Base-by-base conservation (phyloP, 2,888 invertebrate genomes). In the Pristionchus arcanus region DNA sequence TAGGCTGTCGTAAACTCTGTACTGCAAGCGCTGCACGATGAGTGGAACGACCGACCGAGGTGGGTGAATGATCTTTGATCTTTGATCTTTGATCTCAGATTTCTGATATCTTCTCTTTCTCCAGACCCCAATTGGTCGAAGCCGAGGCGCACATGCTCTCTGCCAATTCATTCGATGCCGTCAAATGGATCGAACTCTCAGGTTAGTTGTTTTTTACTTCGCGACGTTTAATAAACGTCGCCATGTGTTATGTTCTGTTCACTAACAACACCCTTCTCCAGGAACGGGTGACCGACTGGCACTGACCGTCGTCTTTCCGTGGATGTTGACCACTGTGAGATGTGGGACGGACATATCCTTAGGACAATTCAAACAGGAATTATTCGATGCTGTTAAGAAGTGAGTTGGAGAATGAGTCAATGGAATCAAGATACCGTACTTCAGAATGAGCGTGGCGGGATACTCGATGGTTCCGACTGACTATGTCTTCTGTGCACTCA, bases 311-410 rank as follows among this genome's bases (percentile, higher is more conserved):
- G 89, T 91, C 16, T 91, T 92, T 63, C 92, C 92, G 4, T 92
- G 92, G 92, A 92, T 92, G 81, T 34, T 91, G n/a, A 91, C 92
- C 19, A 91, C 92, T 28, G 91, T 93, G 21, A 90, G 91, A 89
- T 90, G 90, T 31, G 90, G 90, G 11, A 42, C 91, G 28, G 91
- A 91, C 16, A 87, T 92, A 21, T 91, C 92, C 25, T 74, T 94
- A 13, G 90, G 87, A 19, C 91, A 91, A 4, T 90, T 94, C 89
- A 94, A 94, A 84, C 90, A 91, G 59, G 90, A 92, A 74, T 84
- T 93, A 2, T 94, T 94, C 86, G 90, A 91, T 16, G 89, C 91
- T 77, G 90, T 93, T 9, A 91, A 90, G 85, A 91, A 90, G 93
- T 93, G 28, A 59, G 90, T n/a, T 21, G 2, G 37, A 37, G 5